Evolutionary conservation across 2,888 invertebrate genomes (phyloP).

Genomic region (Nomada ruficornis): DNA sequence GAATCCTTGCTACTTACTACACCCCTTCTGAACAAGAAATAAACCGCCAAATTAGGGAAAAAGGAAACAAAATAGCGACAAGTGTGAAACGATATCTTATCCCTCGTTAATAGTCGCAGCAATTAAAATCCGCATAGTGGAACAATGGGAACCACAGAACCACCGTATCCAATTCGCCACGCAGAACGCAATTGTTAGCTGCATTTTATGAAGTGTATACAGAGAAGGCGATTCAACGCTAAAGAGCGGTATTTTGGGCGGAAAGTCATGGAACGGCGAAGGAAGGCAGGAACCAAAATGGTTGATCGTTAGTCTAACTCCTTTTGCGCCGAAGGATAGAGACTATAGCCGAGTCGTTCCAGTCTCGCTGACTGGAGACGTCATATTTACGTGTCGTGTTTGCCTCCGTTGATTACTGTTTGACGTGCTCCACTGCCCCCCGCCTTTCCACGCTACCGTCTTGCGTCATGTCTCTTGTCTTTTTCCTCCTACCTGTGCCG

Average conservation of each 20-base stretch:
- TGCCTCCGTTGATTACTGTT: slow-evolving; percentile 79
- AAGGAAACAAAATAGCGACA: too few relatives aligned
- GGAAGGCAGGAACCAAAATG: slow-evolving; percentile 18
- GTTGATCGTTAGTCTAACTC: slow-evolving; percentile 33
- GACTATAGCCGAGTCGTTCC: slow-evolving; percentile 29
- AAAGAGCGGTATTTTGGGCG: not conserved
- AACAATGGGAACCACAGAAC: too few relatives aligned
- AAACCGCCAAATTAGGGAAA: too few relatives aligned
- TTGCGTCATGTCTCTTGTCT: slow-evolving; percentile 51
- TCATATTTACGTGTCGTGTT: slow-evolving; percentile 78
- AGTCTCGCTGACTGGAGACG: slow-evolving; percentile 52
- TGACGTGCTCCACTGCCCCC: slow-evolving; percentile 70
- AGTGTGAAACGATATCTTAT: too few relatives aligned
- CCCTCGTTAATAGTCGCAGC: too few relatives aligned
- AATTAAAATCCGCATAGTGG: too few relatives aligned
- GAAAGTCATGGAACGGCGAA: too few relatives aligned
- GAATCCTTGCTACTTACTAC: too few relatives aligned
- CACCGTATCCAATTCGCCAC: too few relatives aligned
- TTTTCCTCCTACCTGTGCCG: slow-evolving; percentile 16
- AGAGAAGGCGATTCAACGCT: not conserved
- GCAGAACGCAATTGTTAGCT: not conserved
- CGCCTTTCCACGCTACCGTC: slow-evolving; percentile 55
- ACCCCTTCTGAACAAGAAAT: too few relatives aligned
- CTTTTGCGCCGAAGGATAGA: slow-evolving; percentile 32
- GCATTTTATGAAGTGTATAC: not conserved